These are phyloP conservation scores for Henricia sp. DNA, from an alignment of 53 echinoderm and acorn worm genomes.

Conservation along the genomic window DNA sequence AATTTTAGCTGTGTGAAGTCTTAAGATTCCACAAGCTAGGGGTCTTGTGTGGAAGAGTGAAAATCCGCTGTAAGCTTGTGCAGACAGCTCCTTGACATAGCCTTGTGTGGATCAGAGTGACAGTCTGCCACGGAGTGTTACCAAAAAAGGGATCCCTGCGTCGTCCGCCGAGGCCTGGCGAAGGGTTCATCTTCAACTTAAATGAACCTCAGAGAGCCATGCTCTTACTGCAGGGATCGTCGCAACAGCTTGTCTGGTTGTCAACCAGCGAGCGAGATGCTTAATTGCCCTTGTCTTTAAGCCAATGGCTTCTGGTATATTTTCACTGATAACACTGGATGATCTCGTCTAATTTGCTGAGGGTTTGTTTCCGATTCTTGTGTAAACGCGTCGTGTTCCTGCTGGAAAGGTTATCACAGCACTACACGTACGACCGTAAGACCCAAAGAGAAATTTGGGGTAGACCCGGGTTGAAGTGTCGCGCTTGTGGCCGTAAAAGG, in stretches of 20 bases:
- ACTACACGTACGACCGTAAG: background rate
- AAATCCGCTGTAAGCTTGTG: slow-evolving; percentile 47
- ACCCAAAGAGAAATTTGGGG: background rate
- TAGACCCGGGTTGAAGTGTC: no score
- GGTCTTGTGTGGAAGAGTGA: slow-evolving; percentile 40
- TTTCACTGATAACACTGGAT: slow-evolving; percentile 55
- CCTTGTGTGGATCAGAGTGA: slow-evolving; percentile 42
- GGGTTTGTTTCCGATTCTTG: slow-evolving; percentile 55
- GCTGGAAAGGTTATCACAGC: slow-evolving; percentile 45
- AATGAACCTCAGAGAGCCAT: slow-evolving; percentile 1
- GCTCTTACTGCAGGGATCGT: slow-evolving; percentile 46
- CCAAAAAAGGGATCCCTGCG: slow-evolving; percentile 68
- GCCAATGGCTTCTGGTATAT: slow-evolving; percentile 49
- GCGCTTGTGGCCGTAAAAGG: no score
- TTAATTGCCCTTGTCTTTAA: slow-evolving; percentile 14
- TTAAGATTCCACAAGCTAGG: slow-evolving; percentile 34
- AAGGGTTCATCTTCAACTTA: slow-evolving; percentile 54
- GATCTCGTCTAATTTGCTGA: slow-evolving; percentile 54
- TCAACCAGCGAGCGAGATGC: background rate
- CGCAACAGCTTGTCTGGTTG: slow-evolving; percentile 28
- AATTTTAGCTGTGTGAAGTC: slow-evolving; percentile 47
- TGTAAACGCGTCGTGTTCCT: slow-evolving; percentile 33
- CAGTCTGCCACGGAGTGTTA: slow-evolving; percentile 48
- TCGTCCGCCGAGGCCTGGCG: slow-evolving; percentile 14
- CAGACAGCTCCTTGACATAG: slow-evolving; percentile 41